These are phyloP conservation scores for Porites lobata DNA, from an alignment of 92 coral and sea anemone genomes.

Conservation along the genomic window DNA sequence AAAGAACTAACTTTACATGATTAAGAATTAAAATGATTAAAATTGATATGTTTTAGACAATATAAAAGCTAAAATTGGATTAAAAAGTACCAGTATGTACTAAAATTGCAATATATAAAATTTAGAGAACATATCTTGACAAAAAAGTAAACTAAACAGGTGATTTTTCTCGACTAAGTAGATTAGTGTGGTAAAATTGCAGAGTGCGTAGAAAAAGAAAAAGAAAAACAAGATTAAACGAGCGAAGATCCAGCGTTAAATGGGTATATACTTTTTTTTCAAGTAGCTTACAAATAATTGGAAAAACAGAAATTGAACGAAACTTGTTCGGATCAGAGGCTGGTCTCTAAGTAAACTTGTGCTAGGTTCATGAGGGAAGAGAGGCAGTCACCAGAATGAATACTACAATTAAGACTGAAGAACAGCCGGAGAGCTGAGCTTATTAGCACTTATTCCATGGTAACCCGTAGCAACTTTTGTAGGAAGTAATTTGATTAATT, in stretches of 20 bases:
- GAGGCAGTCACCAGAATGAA: not conserved
- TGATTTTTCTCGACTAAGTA: not conserved
- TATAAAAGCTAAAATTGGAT: no score
- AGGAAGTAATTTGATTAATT: no score
- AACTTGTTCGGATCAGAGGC: not conserved
- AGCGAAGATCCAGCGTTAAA: constrained; percentile 16
- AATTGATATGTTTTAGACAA: no score
- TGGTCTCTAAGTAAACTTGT: constrained; percentile 19
- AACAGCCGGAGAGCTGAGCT: no score
- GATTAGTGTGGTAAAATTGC: constrained; percentile 2
- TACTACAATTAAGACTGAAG: no score
- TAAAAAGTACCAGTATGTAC: not conserved
- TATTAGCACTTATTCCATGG: no score
- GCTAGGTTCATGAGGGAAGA: constrained; percentile 45
- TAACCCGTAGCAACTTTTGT: no score
- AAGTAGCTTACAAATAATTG: constrained; percentile 49
- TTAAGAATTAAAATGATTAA: no score
- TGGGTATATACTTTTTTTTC: constrained; percentile 51
- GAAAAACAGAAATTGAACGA: constrained; percentile 56
- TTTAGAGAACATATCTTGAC: no score
- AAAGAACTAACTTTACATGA: no score
- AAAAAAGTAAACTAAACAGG: no score
- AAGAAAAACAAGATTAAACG: not conserved
- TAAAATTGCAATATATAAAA: no score
- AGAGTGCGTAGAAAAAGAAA: constrained; percentile 1